phyloP scores from a whole-genome alignment of 2,797 vertebrate genomes.

The Syncerus caffer region DNA sequence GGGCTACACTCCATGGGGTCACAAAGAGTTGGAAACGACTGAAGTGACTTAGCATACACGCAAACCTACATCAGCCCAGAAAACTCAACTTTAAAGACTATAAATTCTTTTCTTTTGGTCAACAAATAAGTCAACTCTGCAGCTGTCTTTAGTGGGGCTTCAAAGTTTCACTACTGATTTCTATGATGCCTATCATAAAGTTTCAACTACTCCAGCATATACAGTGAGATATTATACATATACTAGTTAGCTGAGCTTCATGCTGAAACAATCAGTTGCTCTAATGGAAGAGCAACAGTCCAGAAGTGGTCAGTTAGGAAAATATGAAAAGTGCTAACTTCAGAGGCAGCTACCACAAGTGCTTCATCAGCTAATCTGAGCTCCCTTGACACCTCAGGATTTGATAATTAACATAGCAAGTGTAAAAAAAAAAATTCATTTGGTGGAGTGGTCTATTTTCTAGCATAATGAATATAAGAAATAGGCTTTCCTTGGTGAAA shows the following conservation, averaged over 20 bases:
- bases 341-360: neutral
- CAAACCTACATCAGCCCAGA: neutral
- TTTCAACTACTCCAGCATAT: neutral
- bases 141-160: conserved; percentile 10
- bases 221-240: neutral
- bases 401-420: neutral
- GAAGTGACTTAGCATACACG: neutral
- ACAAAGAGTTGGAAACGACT: neutral
- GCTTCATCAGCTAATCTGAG: neutral
- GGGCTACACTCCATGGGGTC: neutral
- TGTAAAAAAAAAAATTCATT: neutral
- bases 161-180: conserved; percentile 62
- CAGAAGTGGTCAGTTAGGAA: neutral
- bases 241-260: neutral
- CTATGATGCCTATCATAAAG: neutral
- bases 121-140: conserved; percentile 49
- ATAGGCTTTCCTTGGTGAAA: neutral
- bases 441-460: neutral
- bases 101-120: conserved; percentile 59
- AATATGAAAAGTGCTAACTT: neutral
- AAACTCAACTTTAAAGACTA: neutral
- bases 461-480: neutral
- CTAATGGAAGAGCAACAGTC: neutral
- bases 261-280: neutral
- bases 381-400: neutral